phyloP scores from a whole-genome alignment of 2,888 invertebrate species.

The Andrena dorsata region DNA sequence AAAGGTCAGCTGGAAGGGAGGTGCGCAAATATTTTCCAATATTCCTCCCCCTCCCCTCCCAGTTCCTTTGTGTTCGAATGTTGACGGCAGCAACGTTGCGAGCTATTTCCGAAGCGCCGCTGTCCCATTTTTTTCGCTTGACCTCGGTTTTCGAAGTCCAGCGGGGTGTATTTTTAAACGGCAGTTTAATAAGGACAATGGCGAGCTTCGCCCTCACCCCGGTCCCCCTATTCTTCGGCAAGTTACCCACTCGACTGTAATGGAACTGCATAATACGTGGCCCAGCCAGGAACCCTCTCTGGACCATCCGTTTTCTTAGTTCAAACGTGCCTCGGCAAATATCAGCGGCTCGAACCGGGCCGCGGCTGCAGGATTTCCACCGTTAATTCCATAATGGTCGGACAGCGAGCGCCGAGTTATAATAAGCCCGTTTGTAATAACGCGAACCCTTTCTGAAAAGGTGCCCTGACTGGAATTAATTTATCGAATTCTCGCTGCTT shows the following conservation, averaged over 20 bases:
- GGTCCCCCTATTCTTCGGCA: conserved; percentile 16
- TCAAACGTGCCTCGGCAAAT: conserved; percentile 59
- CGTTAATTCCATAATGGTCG: conserved; percentile 58
- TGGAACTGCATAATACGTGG: conserved; percentile 41
- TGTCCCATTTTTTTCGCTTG: conserved; percentile 19
- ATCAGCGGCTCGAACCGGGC: conserved; percentile 38
- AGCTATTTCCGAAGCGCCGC: background rate
- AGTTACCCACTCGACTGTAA: conserved; percentile 33
- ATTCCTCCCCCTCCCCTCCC: no score
- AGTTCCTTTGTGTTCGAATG: background rate
- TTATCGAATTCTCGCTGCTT: conserved; percentile 37
- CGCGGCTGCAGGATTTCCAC: conserved; percentile 38
- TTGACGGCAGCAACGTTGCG: background rate
- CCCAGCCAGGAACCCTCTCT: background rate
- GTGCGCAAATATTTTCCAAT: conserved; percentile 1
- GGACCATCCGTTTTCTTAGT: conserved; percentile 48
- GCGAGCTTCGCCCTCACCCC: conserved; percentile 3
- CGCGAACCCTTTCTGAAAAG: conserved; percentile 37
- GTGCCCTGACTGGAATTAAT: conserved; percentile 34
- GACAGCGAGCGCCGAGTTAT: conserved; percentile 24
- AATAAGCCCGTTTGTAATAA: conserved; percentile 35
- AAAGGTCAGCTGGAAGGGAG: conserved; percentile 1
- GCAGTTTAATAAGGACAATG: conserved; percentile 52
- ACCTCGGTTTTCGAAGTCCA: conserved; percentile 24
- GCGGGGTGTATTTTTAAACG: conserved; percentile 25